Percentiles rank a stretch among this genome's conserved stretches.
Conservation (phyloP, 2,113 vertebrate genomes). For the Jacana jacana region DNA sequence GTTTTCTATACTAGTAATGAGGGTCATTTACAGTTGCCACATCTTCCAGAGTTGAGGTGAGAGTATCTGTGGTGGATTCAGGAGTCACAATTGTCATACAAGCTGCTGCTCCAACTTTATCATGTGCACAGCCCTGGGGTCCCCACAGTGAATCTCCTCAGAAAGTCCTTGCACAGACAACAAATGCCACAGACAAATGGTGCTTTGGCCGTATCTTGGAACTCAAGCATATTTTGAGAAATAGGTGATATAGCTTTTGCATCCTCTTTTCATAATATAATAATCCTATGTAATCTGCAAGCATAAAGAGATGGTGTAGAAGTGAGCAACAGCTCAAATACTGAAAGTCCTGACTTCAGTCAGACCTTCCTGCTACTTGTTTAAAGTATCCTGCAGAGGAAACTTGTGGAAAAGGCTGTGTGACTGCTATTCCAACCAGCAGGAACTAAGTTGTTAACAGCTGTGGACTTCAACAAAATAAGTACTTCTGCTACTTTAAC, state of each 20-base stretch:
- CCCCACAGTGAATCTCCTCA: background rate
- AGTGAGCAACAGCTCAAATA: background rate
- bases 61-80: background rate
- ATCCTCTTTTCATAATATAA: background rate
- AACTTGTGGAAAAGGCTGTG: background rate
- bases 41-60: accelerated
- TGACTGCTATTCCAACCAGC: background rate
- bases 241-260: background rate
- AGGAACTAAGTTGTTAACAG: background rate
- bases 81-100: background rate
- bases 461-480: background rate
- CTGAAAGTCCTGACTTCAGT: background rate
- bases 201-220: background rate
- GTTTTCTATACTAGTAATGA: background rate
- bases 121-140: background rate
- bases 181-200: background rate
- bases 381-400: background rate
- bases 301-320: background rate
- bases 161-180: background rate
- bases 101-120: background rate
- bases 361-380: background rate
- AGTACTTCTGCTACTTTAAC: background rate
- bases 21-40: background rate
- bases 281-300: background rate
- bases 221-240: background rate